phyloP scores from a whole-genome alignment of 2,797 vertebrate species.

The Danio tinwini region DNA sequence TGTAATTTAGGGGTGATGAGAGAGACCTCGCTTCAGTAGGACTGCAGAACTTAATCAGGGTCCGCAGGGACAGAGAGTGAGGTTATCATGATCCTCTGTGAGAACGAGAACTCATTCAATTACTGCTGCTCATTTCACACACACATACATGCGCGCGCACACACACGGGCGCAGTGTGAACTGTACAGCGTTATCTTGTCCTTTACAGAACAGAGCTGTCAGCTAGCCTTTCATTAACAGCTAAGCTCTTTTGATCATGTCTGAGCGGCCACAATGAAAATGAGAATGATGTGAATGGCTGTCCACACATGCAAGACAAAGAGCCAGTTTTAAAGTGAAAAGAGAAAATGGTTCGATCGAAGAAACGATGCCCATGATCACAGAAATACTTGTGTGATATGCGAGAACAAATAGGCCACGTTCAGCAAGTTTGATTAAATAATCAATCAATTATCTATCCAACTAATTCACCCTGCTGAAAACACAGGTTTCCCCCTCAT shows the following conservation, averaged over 20 bases:
- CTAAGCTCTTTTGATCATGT: conserved; percentile 20
- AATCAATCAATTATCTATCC: too few relatives aligned
- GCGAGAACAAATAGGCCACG: too few relatives aligned
- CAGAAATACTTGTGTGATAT: too few relatives aligned
- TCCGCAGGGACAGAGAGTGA: conserved; percentile 29
- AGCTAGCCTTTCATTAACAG: conserved; percentile 27
- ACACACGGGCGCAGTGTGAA: neutral
- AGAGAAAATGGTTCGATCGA: too few relatives aligned
- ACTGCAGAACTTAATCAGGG: conserved; percentile 31
- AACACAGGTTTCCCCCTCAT: too few relatives aligned
- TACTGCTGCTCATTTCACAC: conserved; percentile 33
- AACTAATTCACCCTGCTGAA: too few relatives aligned
- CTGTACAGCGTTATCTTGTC: neutral
- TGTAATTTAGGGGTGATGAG: conserved; percentile 42
- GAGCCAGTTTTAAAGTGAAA: neutral
- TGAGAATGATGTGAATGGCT: neutral
- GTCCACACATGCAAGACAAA: neutral
- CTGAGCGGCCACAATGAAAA: neutral
- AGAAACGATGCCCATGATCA: too few relatives aligned
- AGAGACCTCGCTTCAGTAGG: conserved; percentile 26
- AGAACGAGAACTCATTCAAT: conserved; percentile 47
- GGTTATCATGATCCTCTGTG: conserved; percentile 45
- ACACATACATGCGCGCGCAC: conserved; percentile 15
- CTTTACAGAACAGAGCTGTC: conserved; percentile 26
- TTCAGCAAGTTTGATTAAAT: too few relatives aligned